Percentiles rank a stretch among this genome's conserved stretches.
These are phyloP conservation scores for Halictus ligatus DNA, from an alignment of 2,888 invertebrate species.

Conservation along the genomic window DNA sequence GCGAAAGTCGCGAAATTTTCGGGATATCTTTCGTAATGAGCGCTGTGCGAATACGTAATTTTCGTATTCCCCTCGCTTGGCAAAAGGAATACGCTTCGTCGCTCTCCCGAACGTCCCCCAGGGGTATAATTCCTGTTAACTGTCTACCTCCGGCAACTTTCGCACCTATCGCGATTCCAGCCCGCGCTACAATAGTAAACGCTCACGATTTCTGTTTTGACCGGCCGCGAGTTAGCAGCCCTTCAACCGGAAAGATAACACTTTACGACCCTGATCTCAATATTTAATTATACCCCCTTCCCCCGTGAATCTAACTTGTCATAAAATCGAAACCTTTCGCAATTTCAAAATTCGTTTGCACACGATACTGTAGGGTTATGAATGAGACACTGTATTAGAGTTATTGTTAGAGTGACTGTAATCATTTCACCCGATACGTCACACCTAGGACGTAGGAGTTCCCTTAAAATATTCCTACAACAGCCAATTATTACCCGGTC, in stretches of 20 bases:
- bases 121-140: slow-evolving; percentile 60
- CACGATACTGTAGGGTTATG: too few relatives aligned
- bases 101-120: slow-evolving; percentile 38
- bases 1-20: slow-evolving; percentile 54
- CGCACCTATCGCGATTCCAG: slow-evolving; percentile 44
- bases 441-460: too few relatives aligned
- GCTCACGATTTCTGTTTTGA: slow-evolving; percentile 42
- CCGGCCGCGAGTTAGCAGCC: not conserved
- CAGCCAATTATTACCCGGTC: not conserved
- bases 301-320: too few relatives aligned
- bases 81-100: slow-evolving; percentile 46
- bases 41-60: slow-evolving; percentile 66
- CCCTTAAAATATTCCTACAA: too few relatives aligned
- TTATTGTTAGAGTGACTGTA: too few relatives aligned
- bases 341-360: not conserved
- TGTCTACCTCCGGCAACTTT: slow-evolving; percentile 40
- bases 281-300: not conserved
- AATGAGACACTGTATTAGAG: too few relatives aligned
- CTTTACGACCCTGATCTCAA: not conserved
- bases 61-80: slow-evolving; percentile 53
- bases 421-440: too few relatives aligned
- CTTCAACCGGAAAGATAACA: not conserved
- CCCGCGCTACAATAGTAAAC: slow-evolving; percentile 36
- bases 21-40: slow-evolving; percentile 64
- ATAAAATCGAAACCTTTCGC: too few relatives aligned